These are phyloP conservation scores for Strix aluco DNA, from an alignment of 2,113 vertebrate genomes.

Conservation along the genomic window DNA sequence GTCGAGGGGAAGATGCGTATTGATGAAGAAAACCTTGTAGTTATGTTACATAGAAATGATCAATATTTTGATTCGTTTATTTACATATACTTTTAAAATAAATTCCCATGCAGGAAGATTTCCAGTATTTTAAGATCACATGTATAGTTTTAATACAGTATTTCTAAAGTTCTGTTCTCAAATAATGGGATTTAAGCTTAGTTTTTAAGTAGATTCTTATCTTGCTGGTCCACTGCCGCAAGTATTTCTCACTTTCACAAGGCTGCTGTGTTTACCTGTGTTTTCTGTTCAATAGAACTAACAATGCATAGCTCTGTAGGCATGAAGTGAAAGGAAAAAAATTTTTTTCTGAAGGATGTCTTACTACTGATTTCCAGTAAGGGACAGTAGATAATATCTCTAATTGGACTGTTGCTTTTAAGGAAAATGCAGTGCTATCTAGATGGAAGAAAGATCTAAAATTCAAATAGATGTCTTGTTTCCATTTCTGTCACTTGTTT, in stretches of 20 bases:
- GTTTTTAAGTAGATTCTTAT: neutral
- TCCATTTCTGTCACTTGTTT: neutral
- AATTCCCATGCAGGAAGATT: neutral
- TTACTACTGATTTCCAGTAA: neutral
- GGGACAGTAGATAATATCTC: neutral
- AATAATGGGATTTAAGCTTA: neutral
- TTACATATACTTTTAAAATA: neutral
- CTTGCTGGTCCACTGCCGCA: neutral
- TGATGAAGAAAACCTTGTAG: neutral
- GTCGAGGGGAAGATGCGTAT: neutral
- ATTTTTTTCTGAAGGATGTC: neutral
- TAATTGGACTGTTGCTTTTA: neutral
- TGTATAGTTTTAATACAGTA: neutral
- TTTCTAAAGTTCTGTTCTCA: neutral
- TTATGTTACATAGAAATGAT: neutral
- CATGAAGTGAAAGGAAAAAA: neutral
- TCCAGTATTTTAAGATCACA: neutral
- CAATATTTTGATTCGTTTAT: neutral
- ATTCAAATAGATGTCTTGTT: neutral
- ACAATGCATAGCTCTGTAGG: neutral
- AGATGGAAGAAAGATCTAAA: neutral
- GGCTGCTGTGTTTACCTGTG: neutral
- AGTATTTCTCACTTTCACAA: neutral
- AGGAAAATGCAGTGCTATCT: neutral
- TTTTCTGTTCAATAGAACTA: neutral